phyloP scores from a whole-genome alignment of 2,888 invertebrate genomes.

The Calliphora vomitoria region DNA sequence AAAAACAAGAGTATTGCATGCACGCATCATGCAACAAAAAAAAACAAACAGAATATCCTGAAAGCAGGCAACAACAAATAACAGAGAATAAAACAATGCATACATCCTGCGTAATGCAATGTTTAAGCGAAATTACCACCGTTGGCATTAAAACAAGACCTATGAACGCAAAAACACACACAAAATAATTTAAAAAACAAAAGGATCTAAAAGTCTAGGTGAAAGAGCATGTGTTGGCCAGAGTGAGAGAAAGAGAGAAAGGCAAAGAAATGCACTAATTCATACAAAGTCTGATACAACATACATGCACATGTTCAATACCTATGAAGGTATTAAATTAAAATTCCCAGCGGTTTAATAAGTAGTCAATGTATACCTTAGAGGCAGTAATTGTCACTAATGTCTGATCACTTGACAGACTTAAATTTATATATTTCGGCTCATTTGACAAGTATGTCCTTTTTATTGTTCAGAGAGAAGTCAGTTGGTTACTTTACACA shows the following conservation, averaged over 20 bases:
- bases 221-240: background rate
- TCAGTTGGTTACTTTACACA: too few relatives aligned
- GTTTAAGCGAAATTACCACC: conserved; percentile 64
- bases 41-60: conserved; percentile 29
- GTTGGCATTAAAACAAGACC: conserved; percentile 41
- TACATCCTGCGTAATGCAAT: conserved; percentile 66
- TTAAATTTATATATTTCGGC: too few relatives aligned
- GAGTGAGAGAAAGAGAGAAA: background rate
- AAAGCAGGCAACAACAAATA: conserved; percentile 30
- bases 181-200: conserved; percentile 28
- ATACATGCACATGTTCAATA: background rate
- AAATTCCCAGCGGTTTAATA: too few relatives aligned
- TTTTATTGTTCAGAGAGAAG: too few relatives aligned
- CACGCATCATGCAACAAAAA: conserved; percentile 13
- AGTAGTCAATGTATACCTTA: too few relatives aligned
- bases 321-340: background rate
- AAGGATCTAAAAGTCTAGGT: conserved; percentile 6
- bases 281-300: background rate
- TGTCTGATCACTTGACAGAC: too few relatives aligned
- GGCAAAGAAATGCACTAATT: conserved; percentile 4
- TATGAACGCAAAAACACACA: background rate
- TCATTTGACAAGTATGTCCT: too few relatives aligned
- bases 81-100: conserved; percentile 50
- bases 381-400: too few relatives aligned
- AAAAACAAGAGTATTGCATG: background rate